Evolutionary conservation across 2,888 invertebrate genomes (phyloP), one percentile per base, ranked within the genome.

Genomic region (Rhagonycha fulva): DNA sequence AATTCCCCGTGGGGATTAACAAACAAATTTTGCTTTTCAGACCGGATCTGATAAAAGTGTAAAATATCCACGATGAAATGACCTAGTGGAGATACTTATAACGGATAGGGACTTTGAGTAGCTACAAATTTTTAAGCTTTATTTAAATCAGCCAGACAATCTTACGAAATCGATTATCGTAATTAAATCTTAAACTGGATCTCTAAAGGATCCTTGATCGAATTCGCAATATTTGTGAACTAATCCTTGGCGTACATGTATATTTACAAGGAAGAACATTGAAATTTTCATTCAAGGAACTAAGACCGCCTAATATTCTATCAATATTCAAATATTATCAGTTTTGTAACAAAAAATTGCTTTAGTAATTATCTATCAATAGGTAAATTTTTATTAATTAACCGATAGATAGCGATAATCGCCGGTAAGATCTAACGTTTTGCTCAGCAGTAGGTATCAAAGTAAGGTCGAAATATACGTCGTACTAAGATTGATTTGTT

Each of bases 251-350:
- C 10, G 9, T 14, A n/a, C 63, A n/a, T 47, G 47, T 47, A n/a
- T 70, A 69, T 23, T 66, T 66, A n/a, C 19, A 30, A 23, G 72
- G 72, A 72, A 71, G 71, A 72, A 61, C 72, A 72, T 72, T 68
- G 72, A 72, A 68, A 19, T 68, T 32, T 47, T 26, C 28, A 23
- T 24, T 72, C 72, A 68, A 72, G 72, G 72, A 72, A 67, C 9
- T 30, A 66, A 24, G 30, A 62, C 62, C 71, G 71, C 71, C 71
- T 63, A 71, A 71, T 32, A 68, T 66, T 66, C 63, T 66, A 66
- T 66, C 24, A 26, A n/a, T 66, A 66, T 66, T 66, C 63, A 26
- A 66, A 66, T 66, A 24, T 24, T 66, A 24, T 23, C 7, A 66
- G 12, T 66, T 24, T 62, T 66, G 24, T 9, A n/a, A 63, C 24